Percentiles rank a stretch among this genome's conserved stretches.
phyloP scores from a whole-genome alignment of 2,113 vertebrate genomes.

The Ginglymostoma cirratum region DNA sequence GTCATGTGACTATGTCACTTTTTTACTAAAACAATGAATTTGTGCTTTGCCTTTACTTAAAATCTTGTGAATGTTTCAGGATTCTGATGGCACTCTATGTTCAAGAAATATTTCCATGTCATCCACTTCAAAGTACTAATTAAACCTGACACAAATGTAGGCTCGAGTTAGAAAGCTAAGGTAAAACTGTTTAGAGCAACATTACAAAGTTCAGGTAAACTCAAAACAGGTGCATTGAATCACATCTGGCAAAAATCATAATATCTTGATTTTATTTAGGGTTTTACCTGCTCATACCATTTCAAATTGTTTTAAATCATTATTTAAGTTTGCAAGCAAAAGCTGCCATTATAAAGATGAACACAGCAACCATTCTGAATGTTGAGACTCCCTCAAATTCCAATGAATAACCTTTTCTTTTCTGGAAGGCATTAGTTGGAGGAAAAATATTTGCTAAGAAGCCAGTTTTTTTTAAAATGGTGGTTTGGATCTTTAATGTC shows the following conservation, averaged over 20 bases:
- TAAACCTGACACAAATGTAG: background rate
- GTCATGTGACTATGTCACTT: background rate
- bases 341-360: constrained; percentile 9
- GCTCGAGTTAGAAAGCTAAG: no score
- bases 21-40: background rate
- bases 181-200: background rate
- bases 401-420: background rate
- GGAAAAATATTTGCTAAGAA: background rate
- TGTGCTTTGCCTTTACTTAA: background rate
- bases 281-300: constrained; percentile 11
- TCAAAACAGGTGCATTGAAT: background rate
- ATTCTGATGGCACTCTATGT: background rate
- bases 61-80: background rate
- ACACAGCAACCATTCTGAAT: constrained; percentile 22
- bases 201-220: background rate
- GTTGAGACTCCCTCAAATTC: background rate
- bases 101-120: background rate
- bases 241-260: background rate
- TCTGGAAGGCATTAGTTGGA: background rate
- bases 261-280: constrained; percentile 18
- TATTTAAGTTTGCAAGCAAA: constrained; percentile 1
- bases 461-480: background rate
- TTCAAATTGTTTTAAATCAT: constrained; percentile 2
- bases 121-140: background rate
- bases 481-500: background rate